These are phyloP conservation scores for Andrena hattorfiana DNA, from an alignment of 2,888 invertebrate genomes.

Conservation along the genomic window DNA sequence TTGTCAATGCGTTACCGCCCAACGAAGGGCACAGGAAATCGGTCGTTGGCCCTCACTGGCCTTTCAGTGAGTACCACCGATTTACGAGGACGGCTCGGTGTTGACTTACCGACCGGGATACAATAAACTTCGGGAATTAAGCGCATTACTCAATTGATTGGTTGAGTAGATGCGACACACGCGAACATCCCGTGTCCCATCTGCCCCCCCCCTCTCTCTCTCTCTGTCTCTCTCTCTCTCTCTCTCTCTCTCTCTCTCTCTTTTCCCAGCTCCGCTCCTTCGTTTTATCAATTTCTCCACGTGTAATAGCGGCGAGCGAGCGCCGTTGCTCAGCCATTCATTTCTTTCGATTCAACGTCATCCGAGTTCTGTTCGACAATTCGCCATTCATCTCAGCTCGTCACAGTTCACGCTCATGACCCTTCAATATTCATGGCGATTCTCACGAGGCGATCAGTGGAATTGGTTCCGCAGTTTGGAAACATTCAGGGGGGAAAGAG, in stretches of 20 bases:
- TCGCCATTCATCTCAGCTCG: neutral
- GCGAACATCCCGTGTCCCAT: neutral
- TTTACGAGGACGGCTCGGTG: constrained; percentile 43
- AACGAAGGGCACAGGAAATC: constrained; percentile 57
- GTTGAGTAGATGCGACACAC: constrained; percentile 20
- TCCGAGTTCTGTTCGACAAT: neutral
- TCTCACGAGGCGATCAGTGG: neutral
- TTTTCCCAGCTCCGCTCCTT: constrained; percentile 5
- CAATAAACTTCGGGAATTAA: constrained; percentile 63
- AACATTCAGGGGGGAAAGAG: no score
- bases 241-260: no score
- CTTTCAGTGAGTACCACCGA: constrained; percentile 58
- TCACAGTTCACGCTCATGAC: neutral
- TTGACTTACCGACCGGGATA: constrained; percentile 51
- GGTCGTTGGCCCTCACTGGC: constrained; percentile 33
- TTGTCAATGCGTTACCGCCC: constrained; percentile 43
- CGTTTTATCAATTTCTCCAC: constrained; percentile 23
- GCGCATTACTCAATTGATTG: constrained; percentile 54
- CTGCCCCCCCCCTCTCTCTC: neutral
- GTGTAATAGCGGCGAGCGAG: constrained; percentile 3
- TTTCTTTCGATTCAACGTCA: constrained; percentile 16
- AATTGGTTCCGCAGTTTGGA: no score
- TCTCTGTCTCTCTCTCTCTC: no score
- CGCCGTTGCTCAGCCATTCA: constrained; percentile 4
- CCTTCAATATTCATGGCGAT: neutral